Evolutionary conservation across 2,888 invertebrate genomes (phyloP).

Genomic region (Ganaspis brasiliensis): DNA sequence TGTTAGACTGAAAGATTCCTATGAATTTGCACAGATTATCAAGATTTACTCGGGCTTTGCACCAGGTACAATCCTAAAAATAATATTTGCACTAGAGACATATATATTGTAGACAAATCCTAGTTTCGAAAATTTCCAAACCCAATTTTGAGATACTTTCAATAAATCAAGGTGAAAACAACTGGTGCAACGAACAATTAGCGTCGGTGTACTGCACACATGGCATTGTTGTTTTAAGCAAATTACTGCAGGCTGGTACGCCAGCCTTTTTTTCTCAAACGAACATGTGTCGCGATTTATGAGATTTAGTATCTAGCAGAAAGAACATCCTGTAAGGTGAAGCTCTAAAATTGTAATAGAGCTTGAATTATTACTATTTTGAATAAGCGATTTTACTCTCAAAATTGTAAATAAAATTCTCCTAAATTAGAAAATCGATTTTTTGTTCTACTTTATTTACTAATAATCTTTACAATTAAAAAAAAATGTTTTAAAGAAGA

Average conservation of each 20-base stretch:
- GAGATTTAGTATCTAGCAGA: slow-evolving; percentile 18
- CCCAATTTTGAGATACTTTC: slow-evolving; percentile 17
- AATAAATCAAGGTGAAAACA: slow-evolving; percentile 41
- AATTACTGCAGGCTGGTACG: slow-evolving; percentile 46
- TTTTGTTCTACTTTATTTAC: no score
- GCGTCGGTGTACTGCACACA: slow-evolving; percentile 39
- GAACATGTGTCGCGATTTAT: slow-evolving; percentile 29
- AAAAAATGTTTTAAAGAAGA: no score
- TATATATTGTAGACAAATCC: not conserved
- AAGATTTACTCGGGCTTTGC: not conserved
- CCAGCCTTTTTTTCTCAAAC: slow-evolving; percentile 29
- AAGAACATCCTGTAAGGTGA: not conserved
- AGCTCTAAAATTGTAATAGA: not conserved
- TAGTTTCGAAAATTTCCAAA: not conserved
- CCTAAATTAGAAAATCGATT: no score
- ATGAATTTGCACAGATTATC: no score
- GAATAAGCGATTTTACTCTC: not conserved
- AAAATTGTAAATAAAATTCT: no score
- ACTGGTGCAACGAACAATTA: slow-evolving; percentile 28
- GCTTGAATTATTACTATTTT: not conserved
- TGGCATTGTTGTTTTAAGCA: slow-evolving; percentile 51
- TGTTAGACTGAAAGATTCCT: no score
- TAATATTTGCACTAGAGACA: not conserved
- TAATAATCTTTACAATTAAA: no score
- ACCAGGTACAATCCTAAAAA: no score